Evolutionary conservation across 2,797 vertebrate species (phyloP).

Genomic region (Austrolebias charrua): DNA sequence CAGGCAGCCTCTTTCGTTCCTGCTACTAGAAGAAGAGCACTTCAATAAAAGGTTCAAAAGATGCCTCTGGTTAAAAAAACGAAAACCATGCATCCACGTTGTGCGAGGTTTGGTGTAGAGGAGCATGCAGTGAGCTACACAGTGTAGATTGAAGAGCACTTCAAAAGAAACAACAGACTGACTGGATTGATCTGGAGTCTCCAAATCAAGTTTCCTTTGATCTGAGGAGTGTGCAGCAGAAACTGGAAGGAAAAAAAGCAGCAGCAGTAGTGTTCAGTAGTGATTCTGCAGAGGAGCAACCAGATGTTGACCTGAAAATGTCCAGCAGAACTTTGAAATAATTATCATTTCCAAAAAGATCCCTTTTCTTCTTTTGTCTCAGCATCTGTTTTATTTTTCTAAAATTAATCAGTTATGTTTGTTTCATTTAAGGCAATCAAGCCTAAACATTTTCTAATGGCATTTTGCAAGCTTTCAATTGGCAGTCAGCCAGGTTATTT

Average conservation of each 20-base stretch:
- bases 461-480: constrained; percentile 7
- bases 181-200: constrained; percentile 28
- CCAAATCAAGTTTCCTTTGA: constrained; percentile 30
- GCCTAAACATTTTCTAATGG: constrained; percentile 12
- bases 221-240: constrained; percentile 33
- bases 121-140: constrained; percentile 57
- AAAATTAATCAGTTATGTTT: constrained; percentile 6
- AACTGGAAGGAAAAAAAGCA: constrained; percentile 48
- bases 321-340: constrained; percentile 25
- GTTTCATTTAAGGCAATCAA: constrained; percentile 23
- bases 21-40: constrained; percentile 65
- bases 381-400: constrained; percentile 10
- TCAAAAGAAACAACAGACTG: constrained; percentile 42
- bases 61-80: constrained; percentile 44
- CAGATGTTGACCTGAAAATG: constrained; percentile 14
- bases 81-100: constrained; percentile 32
- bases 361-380: neutral
- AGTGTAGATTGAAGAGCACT: constrained; percentile 64
- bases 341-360: neutral
- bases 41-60: constrained; percentile 33
- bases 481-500: constrained; percentile 8
- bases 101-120: constrained; percentile 18
- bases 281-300: constrained; percentile 29
- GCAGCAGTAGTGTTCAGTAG: constrained; percentile 61
- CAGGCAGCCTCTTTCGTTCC: constrained; percentile 31